Evolutionary conservation across 2,888 invertebrate genomes (phyloP).

Genomic region (Protodeltote pygarga): DNA sequence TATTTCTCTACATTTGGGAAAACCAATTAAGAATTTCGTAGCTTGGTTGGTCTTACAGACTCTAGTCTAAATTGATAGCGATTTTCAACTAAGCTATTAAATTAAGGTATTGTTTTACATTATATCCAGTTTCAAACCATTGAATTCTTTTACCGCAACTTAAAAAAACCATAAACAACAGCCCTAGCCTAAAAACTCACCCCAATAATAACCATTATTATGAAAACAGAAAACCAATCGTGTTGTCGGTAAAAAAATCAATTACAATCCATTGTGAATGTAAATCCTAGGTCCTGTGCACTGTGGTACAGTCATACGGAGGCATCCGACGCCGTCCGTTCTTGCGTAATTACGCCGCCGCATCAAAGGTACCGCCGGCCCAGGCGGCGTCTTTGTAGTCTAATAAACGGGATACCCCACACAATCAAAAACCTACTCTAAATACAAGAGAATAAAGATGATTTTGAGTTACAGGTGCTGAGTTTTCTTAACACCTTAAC

Average conservation of each 20-base stretch:
- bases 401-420: slow-evolving; percentile 73
- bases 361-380: slow-evolving; percentile 80
- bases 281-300: slow-evolving; percentile 65
- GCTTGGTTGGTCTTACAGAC: too few species aligned
- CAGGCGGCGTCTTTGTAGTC: slow-evolving; percentile 82
- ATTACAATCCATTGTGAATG: slow-evolving; percentile 54
- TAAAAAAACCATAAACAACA: background rate
- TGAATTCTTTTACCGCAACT: too few species aligned
- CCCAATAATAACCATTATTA: slow-evolving; percentile 1
- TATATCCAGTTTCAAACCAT: too few species aligned
- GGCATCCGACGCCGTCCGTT: slow-evolving; percentile 58
- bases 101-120: too few species aligned
- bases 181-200: background rate
- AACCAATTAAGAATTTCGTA: too few species aligned
- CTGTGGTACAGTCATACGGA: slow-evolving; percentile 53
- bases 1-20: too few species aligned
- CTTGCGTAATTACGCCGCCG: slow-evolving; percentile 81
- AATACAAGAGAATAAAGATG: background rate
- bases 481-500: slow-evolving; percentile 84
- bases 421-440: slow-evolving; percentile 45
- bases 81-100: too few species aligned
- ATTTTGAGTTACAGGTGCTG: slow-evolving; percentile 22
- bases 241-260: slow-evolving; percentile 41
- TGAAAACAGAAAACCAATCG: slow-evolving; percentile 32
- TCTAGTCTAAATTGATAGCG: too few species aligned